These are phyloP conservation scores for Ammodytes marinus DNA, from an alignment of 2,113 vertebrate genomes.

Conservation along the genomic window DNA sequence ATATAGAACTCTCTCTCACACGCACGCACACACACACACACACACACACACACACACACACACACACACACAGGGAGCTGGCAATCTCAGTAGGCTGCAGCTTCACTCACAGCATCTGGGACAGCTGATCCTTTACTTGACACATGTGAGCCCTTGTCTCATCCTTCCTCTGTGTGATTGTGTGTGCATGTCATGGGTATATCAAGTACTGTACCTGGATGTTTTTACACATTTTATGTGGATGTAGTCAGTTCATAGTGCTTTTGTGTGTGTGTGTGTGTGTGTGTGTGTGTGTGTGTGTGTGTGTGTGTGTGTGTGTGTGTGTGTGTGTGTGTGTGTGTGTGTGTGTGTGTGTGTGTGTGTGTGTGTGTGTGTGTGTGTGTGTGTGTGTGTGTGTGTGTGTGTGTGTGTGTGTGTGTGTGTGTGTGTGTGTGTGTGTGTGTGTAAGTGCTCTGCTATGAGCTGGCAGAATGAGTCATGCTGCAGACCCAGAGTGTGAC, in stretches of 20 bases:
- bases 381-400: conserved; percentile 20
- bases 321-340: conserved; percentile 30
- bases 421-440: conserved; percentile 18
- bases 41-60: neutral
- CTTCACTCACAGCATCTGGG: conserved; percentile 9
- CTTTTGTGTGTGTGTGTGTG: conserved; percentile 30
- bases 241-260: conserved; percentile 3
- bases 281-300: conserved; percentile 18
- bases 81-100: conserved; percentile 37
- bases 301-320: conserved; percentile 15
- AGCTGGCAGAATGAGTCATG: conserved; percentile 79
- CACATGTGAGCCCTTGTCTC: conserved; percentile 7
- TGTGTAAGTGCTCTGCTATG: conserved; percentile 34
- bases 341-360: conserved; percentile 13
- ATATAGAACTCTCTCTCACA: neutral
- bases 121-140: neutral
- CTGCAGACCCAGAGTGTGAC: conserved; percentile 74
- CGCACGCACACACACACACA: neutral
- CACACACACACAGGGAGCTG: conserved; percentile 19
- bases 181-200: neutral
- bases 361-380: conserved; percentile 20
- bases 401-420: conserved; percentile 23
- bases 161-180: conserved; percentile 5
- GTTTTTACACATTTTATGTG: neutral
- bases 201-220: neutral